Evolutionary conservation across 2,888 invertebrate genomes (phyloP), one percentile per base, ranked within the genome.

Genomic region (Noctua fimbriata): DNA sequence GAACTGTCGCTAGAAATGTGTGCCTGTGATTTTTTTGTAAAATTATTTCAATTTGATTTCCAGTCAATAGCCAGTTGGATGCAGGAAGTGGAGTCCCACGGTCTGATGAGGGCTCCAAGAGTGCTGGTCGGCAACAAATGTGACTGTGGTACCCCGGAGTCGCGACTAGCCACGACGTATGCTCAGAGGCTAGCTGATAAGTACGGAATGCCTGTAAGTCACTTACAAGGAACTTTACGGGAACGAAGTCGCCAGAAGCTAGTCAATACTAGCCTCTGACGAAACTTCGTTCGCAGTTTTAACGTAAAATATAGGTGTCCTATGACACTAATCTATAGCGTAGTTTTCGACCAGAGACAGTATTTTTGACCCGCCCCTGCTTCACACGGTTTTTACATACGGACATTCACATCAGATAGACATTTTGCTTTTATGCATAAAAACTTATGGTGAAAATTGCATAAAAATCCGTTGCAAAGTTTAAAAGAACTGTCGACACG

Each of bases 81-180:
- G 91, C 97, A 97, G 41, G 98, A 98, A 92, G 98, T 98, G 89
- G 97, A 98, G 89, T 96, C 97, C 16, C 97, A 98, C 91, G 97
- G 97, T 74, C 94, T 98, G 79, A 97, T 96, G 90, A 95, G 95
- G 7, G 97, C 98, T 16, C 98, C 98, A 0, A 97, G 98, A 44
- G 98, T 98, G 84, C 94, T 98, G 71, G 98, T 98, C 2, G 98
- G 98, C 18, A 98, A 98, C 95, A 98, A 98, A 92, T 98, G 98
- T 92, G 98, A 98, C 94, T 96, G 97, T 86, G 96, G 96, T 67
- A 96, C 97, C 10, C 93, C 96, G 0, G 96, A 97, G 88, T 95
- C 95, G 0, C 97, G 97, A 4, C 98, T 98, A 12, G 97, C 97
- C 78, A 98, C 98, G 9, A 97, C 98, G 72, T 97, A 97, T 82